Percentiles rank a stretch among this genome's conserved stretches.
phyloP scores from a whole-genome alignment of 2,888 invertebrate genomes.

The Dynastes maya region DNA sequence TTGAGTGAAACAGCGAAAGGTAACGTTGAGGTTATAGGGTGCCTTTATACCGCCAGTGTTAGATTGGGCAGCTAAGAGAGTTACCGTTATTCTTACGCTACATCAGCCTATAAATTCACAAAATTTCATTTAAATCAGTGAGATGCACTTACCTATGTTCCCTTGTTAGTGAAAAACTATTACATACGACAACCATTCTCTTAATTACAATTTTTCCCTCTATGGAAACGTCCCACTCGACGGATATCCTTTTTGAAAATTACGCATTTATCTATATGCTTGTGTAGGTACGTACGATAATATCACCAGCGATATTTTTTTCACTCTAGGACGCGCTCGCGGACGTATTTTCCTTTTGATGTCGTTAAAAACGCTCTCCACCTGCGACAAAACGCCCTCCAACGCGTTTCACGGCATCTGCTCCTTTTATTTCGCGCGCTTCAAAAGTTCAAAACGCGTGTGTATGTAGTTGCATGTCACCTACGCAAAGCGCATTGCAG shows the following conservation, averaged over 20 bases:
- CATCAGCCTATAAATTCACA: too few species aligned
- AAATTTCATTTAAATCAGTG: too few species aligned
- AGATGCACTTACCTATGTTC: too few species aligned
- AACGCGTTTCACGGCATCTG: constrained; percentile 15
- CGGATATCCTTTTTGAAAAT: neutral
- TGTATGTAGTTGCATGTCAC: neutral
- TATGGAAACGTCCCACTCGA: neutral
- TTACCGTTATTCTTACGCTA: too few species aligned
- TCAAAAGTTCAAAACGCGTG: neutral
- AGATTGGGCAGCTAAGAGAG: too few species aligned
- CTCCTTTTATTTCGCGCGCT: neutral
- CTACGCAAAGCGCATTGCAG: neutral
- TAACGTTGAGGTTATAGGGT: too few species aligned
- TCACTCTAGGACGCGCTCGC: neutral
- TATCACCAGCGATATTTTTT: neutral
- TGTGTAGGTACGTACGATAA: neutral
- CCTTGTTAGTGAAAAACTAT: neutral
- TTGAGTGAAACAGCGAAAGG: too few species aligned
- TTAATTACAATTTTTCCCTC: neutral
- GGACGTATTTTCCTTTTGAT: neutral
- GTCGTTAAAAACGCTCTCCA: constrained; percentile 16
- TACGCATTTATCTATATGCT: neutral
- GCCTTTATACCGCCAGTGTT: too few species aligned
- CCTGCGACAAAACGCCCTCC: constrained; percentile 23
- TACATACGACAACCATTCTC: neutral